Base-by-base conservation (phyloP, 2,888 invertebrate species). In the Morinoia aosen region DNA sequence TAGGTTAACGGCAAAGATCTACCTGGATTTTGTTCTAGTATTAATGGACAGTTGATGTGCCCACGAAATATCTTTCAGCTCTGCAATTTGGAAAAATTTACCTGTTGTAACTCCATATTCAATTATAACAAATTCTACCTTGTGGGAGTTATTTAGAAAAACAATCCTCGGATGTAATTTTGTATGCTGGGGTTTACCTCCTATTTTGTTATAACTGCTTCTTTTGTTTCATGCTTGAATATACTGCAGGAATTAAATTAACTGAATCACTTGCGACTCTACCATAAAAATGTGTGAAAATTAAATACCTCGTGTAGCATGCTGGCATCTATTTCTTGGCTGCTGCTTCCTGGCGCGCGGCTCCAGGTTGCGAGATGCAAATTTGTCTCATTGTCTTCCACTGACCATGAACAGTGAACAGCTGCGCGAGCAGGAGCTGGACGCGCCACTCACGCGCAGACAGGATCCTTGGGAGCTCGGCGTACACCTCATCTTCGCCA, bases 321-420 rank as follows among this genome's bases (percentile, higher is more conserved):
- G 16, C 19, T 76, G 8, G 25, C 76, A 33, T 76, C 25, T 76
- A 76, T 25, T 76, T 76, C 76, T 76, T 16, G 33, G 33, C 76
- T 76, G 76, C 76, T 76, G 76, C 76, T 76, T 76, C 25, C 76
- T 76, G 76, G 76, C 33, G 76, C 76, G 16, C 12, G 76, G 76
- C 8, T 33, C 25, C 25, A 33, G 76, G 25, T 76, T 76, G 76
- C 76, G 16, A 33, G 25, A 76, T 76, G 76, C 76, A 76, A 76
- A 76, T 76, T 76, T 33, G 33, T 16, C 76, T 76, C 76, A 76
- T 76, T 76, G 76, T 76, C 76, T 76, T 76, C 76, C 33, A 33
- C 76, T 76, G 76, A 76, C 76, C 76, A 76, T 76, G 76, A 76
- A 33, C 76, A 76, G 76, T 76, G 76, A 76, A 33, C 76, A 76